These are phyloP conservation scores for Neogobius melanostomus DNA, from an alignment of 2,113 vertebrate species.

Conservation along the genomic window DNA sequence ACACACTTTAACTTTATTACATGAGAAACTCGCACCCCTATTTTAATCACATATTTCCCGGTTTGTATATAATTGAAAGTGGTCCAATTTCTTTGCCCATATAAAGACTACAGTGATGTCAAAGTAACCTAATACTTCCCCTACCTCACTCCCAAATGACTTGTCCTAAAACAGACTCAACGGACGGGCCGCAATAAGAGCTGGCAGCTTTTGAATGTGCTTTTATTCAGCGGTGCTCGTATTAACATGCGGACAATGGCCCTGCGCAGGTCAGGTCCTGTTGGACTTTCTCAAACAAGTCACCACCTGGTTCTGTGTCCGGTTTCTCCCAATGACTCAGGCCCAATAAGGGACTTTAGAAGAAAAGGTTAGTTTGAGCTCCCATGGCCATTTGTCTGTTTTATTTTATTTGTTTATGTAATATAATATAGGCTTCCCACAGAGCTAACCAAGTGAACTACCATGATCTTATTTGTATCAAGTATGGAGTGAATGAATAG, in stretches of 20 bases:
- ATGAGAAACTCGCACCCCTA: no score
- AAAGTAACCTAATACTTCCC: conserved; percentile 26
- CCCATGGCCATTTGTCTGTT: no score
- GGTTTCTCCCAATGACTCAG: conserved; percentile 25
- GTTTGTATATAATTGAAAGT: background rate
- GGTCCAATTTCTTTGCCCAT: background rate
- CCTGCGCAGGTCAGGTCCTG: conserved; percentile 8
- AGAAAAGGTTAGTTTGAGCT: conserved; percentile 10
- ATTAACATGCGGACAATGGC: conserved; percentile 50
- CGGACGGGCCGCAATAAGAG: conserved; percentile 21
- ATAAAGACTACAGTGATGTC: conserved; percentile 8
- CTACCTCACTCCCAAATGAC: conserved; percentile 17
- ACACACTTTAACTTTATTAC: no score
- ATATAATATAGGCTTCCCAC: no score
- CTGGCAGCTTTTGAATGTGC: conserved; percentile 29
- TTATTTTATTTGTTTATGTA: no score
- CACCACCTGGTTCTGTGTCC: conserved; percentile 25
- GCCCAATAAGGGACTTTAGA: conserved; percentile 25
- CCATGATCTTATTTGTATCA: background rate
- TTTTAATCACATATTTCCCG: background rate
- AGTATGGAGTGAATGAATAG: no score
- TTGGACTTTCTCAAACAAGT: conserved; percentile 23
- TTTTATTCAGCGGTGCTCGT: conserved; percentile 35
- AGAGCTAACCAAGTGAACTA: conserved; percentile 5
- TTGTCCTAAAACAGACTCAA: conserved; percentile 18